Base-by-base conservation (phyloP, 2,888 invertebrate species). In the Conops quadrifasciatus region DNA sequence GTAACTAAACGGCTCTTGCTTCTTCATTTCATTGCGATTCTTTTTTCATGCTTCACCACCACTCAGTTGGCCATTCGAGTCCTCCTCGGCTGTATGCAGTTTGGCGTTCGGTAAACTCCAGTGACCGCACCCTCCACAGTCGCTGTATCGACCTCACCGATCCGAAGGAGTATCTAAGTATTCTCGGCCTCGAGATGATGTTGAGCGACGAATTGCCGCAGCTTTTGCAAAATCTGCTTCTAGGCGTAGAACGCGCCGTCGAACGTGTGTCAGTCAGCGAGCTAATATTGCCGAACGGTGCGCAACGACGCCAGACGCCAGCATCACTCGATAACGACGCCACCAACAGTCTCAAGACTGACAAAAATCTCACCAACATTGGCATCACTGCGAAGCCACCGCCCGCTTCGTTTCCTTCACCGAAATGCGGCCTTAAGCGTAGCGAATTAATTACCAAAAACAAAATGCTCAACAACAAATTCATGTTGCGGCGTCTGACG, bases 161-260 rank as follows among this genome's bases (percentile, higher is more conserved):
- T 76, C 73, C 76, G 47, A 72, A 70, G 67, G 73, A 77, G 76
- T 80, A 78, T 69, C 78, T 86, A 77, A 84, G 83, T 77, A 80
- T 82, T 80, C 80, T 84, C 77, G 80, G 83, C 75, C 82, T 85
- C 76, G 85, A 87, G 77, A 85, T 85, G 79, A 77, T 82, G 80
- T 78, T 83, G 72, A 76, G 75, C 73, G 88, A 88, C 76, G 89
- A 90, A 76, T 83, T 91, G 76, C 90, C 90, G 62, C 89, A 89
- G 76, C 87, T 91, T 76, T 87, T 92, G 77, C 90, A 90, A 80
- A 90, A 89, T 79, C 86, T 92, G 68, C 86, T 92, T 65, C 89
- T 92, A 67, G 90, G 90, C 71, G 91, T 92, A 67, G 92, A 92
- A 83, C 89, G 90, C 72, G 91, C 90, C 76, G 90, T 92, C 79